A percentile compares a stretch with the other conserved stretches of the same genome.
Evolutionary conservation across 30 jellyfish, hydroid and myxozoan species (phyloP).

Genomic region (Euphysa ruthae): DNA sequence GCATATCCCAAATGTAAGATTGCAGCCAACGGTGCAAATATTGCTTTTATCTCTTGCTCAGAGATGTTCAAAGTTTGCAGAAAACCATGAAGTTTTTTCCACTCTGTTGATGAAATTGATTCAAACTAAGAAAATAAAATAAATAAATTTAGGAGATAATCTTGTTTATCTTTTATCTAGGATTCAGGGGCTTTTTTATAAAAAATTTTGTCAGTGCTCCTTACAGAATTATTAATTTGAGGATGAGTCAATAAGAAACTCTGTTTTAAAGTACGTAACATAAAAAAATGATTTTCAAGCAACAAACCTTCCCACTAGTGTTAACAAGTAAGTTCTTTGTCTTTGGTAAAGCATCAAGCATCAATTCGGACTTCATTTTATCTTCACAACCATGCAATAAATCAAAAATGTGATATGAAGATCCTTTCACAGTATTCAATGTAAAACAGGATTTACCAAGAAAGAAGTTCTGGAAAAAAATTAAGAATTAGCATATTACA

Average conservation of each 20-base stretch:
- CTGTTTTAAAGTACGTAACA: too few species aligned
- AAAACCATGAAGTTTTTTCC: constrained; percentile 65
- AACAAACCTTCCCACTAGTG: neutral
- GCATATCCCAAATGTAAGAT: constrained; percentile 87
- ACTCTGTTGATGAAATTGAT: too few species aligned
- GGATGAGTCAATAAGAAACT: too few species aligned
- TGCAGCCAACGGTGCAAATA: constrained; percentile 82
- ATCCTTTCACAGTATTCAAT: constrained; percentile 51
- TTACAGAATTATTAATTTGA: too few species aligned
- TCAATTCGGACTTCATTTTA: constrained; percentile 33
- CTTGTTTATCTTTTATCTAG: too few species aligned
- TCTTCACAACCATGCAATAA: constrained; percentile 61
- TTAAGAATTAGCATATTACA: too few species aligned
- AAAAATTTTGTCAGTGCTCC: too few species aligned
- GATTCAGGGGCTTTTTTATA: too few species aligned
- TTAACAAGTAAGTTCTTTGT: neutral
- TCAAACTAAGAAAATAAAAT: too few species aligned
- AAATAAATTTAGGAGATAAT: too few species aligned
- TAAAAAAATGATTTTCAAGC: too few species aligned
- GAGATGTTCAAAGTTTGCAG: constrained; percentile 58
- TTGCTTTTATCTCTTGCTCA: constrained; percentile 68
- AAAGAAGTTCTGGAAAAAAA: constrained; percentile 44
- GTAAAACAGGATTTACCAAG: constrained; percentile 69
- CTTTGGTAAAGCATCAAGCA: constrained; percentile 18
- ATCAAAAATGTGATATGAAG: constrained; percentile 71